A percentile compares a stretch with the other conserved stretches of the same genome.
These are phyloP conservation scores for Aleiodes sp. DNA, from an alignment of 1,140 invertebrate species.

Conservation along the genomic window DNA sequence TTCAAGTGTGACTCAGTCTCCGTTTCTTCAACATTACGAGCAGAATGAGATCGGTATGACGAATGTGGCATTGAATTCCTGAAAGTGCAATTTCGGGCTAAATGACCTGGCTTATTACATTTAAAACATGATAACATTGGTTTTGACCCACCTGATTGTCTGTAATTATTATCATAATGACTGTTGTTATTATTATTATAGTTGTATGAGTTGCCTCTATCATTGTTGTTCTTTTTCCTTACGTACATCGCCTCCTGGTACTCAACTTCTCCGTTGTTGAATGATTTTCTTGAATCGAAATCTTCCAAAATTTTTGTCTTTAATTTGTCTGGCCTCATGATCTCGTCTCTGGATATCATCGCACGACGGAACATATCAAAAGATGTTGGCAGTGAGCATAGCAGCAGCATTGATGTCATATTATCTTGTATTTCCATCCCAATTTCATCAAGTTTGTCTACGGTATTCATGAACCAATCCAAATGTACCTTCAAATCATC, in stretches of 20 bases:
- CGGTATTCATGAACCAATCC: not conserved
- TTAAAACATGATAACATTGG: slow-evolving; percentile 15
- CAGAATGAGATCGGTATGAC: not conserved
- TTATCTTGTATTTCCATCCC: not conserved
- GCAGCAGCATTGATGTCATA: not conserved
- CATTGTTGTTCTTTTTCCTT: not conserved
- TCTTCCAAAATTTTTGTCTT: slow-evolving; percentile 44
- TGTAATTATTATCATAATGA: too few species aligned
- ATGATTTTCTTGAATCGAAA: slow-evolving; percentile 35
- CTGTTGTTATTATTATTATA: slow-evolving; percentile 14
- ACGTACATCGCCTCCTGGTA: slow-evolving; percentile 21
- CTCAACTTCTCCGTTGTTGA: not conserved
- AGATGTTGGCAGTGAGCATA: slow-evolving; percentile 12
- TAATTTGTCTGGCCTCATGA: slow-evolving; percentile 37
- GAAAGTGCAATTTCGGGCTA: slow-evolving; percentile 20
- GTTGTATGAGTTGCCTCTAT: slow-evolving; percentile 3
- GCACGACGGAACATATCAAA: slow-evolving; percentile 45
- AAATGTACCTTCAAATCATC: slow-evolving; percentile 1
- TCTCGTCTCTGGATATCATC: slow-evolving; percentile 43
- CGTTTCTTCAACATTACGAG: slow-evolving; percentile 10
- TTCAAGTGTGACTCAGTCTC: not conserved
- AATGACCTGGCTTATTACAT: slow-evolving; percentile 30
- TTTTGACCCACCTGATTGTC: not conserved
- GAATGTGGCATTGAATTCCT: not conserved
- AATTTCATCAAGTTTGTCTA: slow-evolving; percentile 7